Evolutionary conservation across 2,113 vertebrate genomes (phyloP).

Genomic region (Astatoreochromis straeleni): DNA sequence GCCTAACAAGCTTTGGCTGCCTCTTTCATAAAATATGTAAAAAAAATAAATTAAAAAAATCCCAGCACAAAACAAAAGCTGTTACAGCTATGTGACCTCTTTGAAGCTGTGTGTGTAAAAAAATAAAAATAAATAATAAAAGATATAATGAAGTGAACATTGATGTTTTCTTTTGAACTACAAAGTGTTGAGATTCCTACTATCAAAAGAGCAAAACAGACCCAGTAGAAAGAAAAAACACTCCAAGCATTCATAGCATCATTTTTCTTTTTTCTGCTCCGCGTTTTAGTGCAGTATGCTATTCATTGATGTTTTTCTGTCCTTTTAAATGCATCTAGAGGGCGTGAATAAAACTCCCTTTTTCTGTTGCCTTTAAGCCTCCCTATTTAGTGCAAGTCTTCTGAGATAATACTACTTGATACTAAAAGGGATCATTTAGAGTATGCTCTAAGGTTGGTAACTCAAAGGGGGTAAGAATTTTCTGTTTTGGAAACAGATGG

Average conservation of each 20-base stretch:
- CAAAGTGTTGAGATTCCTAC: background rate
- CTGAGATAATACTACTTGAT: background rate
- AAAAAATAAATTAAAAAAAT: background rate
- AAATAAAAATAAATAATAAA: background rate
- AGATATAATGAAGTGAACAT: background rate
- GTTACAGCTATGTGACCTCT: background rate
- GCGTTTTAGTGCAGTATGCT: background rate
- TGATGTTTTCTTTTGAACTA: background rate
- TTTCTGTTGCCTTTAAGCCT: background rate
- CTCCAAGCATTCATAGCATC: background rate
- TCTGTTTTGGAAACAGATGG: conserved; percentile 54
- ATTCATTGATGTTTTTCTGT: background rate
- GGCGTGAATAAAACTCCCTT: background rate
- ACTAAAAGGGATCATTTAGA: conserved; percentile 4
- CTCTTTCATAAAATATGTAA: background rate
- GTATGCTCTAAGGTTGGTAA: conserved; percentile 3
- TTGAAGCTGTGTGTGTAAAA: background rate
- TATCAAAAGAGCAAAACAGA: background rate
- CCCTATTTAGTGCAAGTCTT: background rate
- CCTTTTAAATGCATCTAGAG: background rate
- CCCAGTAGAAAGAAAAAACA: background rate
- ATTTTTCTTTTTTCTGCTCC: background rate
- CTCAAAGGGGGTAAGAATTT: background rate
- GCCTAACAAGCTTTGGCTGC: conserved; percentile 9
- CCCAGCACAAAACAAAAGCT: background rate